phyloP scores from a whole-genome alignment of 1,140 invertebrate species.

The Macrobrachium nipponense region DNA sequence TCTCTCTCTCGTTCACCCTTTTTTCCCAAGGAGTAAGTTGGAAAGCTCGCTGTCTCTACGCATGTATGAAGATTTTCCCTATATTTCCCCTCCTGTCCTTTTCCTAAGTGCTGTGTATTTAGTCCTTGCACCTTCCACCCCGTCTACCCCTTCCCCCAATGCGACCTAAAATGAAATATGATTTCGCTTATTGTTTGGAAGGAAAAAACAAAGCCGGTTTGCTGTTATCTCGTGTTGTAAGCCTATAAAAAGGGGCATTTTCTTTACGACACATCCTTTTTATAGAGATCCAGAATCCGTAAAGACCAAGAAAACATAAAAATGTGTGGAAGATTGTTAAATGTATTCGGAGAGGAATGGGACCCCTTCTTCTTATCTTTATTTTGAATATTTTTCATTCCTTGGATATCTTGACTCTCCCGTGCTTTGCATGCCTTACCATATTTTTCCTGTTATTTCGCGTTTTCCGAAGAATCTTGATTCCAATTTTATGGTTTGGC shows the following conservation, averaged over 20 bases:
- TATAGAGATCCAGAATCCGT: too few relatives aligned
- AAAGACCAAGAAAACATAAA: not conserved
- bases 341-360: conserved; percentile 18
- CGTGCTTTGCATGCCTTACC: too few relatives aligned
- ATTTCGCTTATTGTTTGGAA: conserved; percentile 13
- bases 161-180: not conserved
- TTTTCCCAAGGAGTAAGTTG: not conserved
- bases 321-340: not conserved
- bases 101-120: not conserved
- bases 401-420: too few relatives aligned
- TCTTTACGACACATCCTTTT: not conserved
- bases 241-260: not conserved
- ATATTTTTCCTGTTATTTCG: not conserved
- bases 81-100: not conserved
- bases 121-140: not conserved
- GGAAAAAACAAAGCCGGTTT: conserved; percentile 12
- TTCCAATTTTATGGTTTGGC: too few relatives aligned
- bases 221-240: conserved; percentile 12
- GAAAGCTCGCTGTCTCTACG: too few relatives aligned
- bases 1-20: not conserved
- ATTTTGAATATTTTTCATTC: not conserved
- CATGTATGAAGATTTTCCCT: not conserved
- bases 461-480: too few relatives aligned
- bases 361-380: conserved; percentile 2
- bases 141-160: not conserved